These are phyloP conservation scores for Hydrophis major DNA, from an alignment of 2,797 vertebrate genomes.

Conservation along the genomic window DNA sequence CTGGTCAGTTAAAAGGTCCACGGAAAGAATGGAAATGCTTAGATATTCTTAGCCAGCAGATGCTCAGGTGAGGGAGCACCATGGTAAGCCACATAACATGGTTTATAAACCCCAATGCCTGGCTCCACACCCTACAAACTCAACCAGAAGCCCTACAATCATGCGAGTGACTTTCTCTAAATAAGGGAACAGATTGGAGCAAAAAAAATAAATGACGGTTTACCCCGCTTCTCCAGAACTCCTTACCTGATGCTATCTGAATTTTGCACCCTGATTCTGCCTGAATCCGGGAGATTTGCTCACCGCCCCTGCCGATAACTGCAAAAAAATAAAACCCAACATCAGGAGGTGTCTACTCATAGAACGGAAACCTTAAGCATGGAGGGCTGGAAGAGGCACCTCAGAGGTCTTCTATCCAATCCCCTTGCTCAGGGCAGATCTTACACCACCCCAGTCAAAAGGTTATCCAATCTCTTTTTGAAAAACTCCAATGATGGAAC, in stretches of 20 bases:
- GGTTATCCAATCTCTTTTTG: too few relatives aligned
- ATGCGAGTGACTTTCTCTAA: neutral
- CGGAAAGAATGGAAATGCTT: neutral
- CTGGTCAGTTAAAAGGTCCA: neutral
- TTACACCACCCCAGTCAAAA: neutral
- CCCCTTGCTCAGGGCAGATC: neutral
- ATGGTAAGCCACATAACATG: neutral
- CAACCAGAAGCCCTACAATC: neutral
- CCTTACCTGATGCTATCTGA: slow-evolving; percentile 95
- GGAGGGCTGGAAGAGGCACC: neutral
- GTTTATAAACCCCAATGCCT: neutral
- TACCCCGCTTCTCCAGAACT: neutral
- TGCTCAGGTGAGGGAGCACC: neutral
- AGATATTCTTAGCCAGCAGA: neutral
- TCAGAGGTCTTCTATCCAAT: too few relatives aligned
- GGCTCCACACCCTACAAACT: neutral
- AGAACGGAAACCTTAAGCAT: neutral
- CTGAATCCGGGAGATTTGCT: slow-evolving; percentile 98
- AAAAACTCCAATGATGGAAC: too few relatives aligned
- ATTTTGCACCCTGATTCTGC: slow-evolving; percentile 98
- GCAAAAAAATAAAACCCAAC: slow-evolving; percentile 53
- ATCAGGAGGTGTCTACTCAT: slow-evolving; percentile 47
- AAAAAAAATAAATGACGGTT: neutral
- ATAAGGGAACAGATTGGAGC: too few relatives aligned
- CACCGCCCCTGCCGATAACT: slow-evolving; percentile 98